Evolutionary conservation across 2,113 vertebrate species (phyloP), one percentile per base, ranked within the genome.

Genomic region (Condylura cristata): DNA sequence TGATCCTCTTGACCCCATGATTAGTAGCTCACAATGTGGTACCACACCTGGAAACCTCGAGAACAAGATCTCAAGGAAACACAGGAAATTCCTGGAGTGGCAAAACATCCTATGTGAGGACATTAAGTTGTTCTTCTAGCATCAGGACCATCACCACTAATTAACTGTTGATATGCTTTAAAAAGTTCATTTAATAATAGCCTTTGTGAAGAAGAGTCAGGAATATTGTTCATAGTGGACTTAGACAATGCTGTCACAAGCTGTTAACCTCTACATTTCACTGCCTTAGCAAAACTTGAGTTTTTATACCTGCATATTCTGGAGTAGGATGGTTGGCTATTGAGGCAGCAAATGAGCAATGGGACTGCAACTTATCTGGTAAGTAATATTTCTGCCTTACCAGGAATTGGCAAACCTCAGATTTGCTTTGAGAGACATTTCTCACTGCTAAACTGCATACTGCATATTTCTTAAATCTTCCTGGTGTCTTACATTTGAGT

Each of bases 41-140:
- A 90, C 80, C 84, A 93, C 92, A 96, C 95, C 87, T 96, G 96
- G 93, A 94, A 96, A 84, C 78, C 65, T 84, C 93, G 37, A 68
- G 66, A 86, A 63, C 60, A 85, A 95, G 93, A 89, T n/a, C 76
- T 96, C 89, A 89, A 56, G 76, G 89, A 96, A 96, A 83, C 89
- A 92, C 79, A 94, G 87, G 95, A 95, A 97, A 96, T 96, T 94
- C 93, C 75, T 87, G 75, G 75, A 95, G 79, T 30, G 68, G 87
- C 80, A 91, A 95, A 95, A 86, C 60, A 96, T 85, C 91, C 76
- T 84, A 63, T 44, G 56, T 78, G 81, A 96, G 94, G 97, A 89
- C 48, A 76, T 71, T 79, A 28, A 79, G 39, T 76, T 91, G 91
- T 74, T 92, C 84, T 86, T 95, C 71, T 78, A 91, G 87, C 34